A percentile compares a stretch with the other conserved stretches of the same genome.
Evolutionary conservation across 2,888 invertebrate species (phyloP).

Genomic region (Drosophila paracracens): DNA sequence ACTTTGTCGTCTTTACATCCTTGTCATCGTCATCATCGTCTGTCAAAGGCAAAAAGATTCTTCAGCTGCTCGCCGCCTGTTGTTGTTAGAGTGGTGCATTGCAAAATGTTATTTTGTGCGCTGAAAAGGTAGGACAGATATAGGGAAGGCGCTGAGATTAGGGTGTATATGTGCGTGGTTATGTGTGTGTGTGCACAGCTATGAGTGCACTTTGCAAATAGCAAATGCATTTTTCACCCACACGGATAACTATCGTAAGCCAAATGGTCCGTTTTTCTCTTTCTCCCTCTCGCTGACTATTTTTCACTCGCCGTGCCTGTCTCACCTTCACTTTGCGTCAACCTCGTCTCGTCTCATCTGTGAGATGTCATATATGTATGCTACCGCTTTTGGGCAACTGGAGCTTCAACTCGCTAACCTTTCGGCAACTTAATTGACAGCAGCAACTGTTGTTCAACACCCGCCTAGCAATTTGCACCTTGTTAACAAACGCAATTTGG

Average conservation of each 20-base stretch:
- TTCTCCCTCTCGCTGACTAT: neutral
- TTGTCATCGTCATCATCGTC: slow-evolving; percentile 30
- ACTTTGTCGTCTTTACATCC: slow-evolving; percentile 62
- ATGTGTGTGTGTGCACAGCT: neutral
- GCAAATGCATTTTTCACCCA: slow-evolving; percentile 6
- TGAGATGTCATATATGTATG: neutral
- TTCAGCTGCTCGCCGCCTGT: slow-evolving; percentile 26
- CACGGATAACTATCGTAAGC: slow-evolving; percentile 3
- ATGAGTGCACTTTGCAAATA: slow-evolving; percentile 42
- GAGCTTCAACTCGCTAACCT: slow-evolving; percentile 55
- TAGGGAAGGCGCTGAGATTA: neutral
- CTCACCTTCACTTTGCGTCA: slow-evolving; percentile 10
- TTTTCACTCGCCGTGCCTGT: neutral
- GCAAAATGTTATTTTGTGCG: slow-evolving; percentile 32
- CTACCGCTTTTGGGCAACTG: slow-evolving; percentile 47
- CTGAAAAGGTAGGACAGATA: neutral
- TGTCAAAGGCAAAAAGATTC: slow-evolving; percentile 57
- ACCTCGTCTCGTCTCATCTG: slow-evolving; percentile 5
- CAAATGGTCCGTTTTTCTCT: neutral
- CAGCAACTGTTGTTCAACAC: slow-evolving; percentile 36
- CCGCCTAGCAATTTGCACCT: slow-evolving; percentile 73
- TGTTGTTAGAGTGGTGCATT: slow-evolving; percentile 42
- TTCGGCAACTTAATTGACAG: slow-evolving; percentile 49
- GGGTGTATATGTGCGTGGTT: neutral
- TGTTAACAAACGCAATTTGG: slow-evolving; percentile 56